Evolutionary conservation across 2,888 invertebrate genomes (phyloP), one percentile per base, ranked within the genome.

Genomic region (Synergus japonicus): DNA sequence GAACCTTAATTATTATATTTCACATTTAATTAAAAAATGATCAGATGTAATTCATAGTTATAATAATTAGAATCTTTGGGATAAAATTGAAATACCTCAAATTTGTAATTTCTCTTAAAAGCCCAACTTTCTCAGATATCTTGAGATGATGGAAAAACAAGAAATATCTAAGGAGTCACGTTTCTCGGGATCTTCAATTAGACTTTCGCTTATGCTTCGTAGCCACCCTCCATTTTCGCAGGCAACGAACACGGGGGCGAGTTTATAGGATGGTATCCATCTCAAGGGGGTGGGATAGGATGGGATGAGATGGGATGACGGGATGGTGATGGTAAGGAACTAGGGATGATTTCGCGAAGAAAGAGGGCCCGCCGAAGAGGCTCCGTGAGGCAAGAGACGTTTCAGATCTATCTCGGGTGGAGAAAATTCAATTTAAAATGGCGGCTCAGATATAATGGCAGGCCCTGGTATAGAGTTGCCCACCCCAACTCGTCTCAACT

Each of bases 371-470:
- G 83, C 76, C 77, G 81, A 83, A 86, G 85, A 84, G 85, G 86
- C 84, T 83, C 84, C 85, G 86, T 85, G 86, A 89, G 89, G 86
- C 88, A 60, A 88, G 90, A 90, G 90, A 91, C 88, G 89, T 90
- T 90, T 90, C 90, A 89, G 90, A 90, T 90, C 91, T 91, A 91
- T 90, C 89, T 90, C 90, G 91, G 91, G 91, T 90, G 90, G 90
- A 91, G 90, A 91, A 91, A 91, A 91, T 91, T 90, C 89, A 90
- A 91, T 91, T 91, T 91, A 91, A 91, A 91, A 91, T 91, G 91
- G 91, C 91, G 91, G 91, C 91, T 91, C 89, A 91, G 91, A 91
- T 91, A 91, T 91, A 91, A 91, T 91, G 91, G 91, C 90, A 91
- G 91, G 90, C 91, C 89, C 90, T 89, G 91, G 90, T 91, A 91